Conservation (phyloP, 2,888 invertebrate genomes). For the Tiliacea citrago region DNA sequence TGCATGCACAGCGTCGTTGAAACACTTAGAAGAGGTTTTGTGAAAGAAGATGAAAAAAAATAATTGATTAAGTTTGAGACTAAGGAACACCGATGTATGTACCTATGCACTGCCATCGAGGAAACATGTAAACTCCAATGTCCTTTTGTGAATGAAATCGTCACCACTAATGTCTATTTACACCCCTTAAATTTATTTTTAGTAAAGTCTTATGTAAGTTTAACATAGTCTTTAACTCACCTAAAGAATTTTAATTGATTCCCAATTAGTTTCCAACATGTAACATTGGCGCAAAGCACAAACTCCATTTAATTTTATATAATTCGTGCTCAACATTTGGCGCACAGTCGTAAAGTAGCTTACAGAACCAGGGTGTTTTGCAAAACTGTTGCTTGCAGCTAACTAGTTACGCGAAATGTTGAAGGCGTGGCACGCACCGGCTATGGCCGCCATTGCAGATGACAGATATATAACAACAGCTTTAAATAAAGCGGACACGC, state of each 20-base stretch:
- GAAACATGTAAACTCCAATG: too few relatives aligned
- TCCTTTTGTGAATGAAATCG: background rate
- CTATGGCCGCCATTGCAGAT: constrained; percentile 58
- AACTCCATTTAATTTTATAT: constrained; percentile 45
- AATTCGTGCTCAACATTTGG: constrained; percentile 34
- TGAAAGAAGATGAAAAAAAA: background rate
- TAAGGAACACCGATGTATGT: background rate
- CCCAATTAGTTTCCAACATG: constrained; percentile 39
- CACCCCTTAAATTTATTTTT: background rate
- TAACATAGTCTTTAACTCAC: background rate
- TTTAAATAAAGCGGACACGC: constrained; percentile 54
- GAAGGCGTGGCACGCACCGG: constrained; percentile 59
- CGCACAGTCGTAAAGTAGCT: constrained; percentile 39
- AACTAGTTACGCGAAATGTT: constrained; percentile 56
- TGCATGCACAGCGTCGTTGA: background rate
- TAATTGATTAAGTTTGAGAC: background rate
- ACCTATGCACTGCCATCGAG: background rate
- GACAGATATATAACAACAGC: constrained; percentile 65
- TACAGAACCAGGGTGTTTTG: constrained; percentile 56
- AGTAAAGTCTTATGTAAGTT: background rate
- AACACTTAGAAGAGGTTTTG: background rate
- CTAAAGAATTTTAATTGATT: constrained; percentile 33
- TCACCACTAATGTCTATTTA: background rate
- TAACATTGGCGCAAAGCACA: constrained; percentile 13
- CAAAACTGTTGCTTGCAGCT: constrained; percentile 57